Evolutionary conservation across 2,797 vertebrate species (phyloP).

Genomic region (Spinibarbus caldwelli): DNA sequence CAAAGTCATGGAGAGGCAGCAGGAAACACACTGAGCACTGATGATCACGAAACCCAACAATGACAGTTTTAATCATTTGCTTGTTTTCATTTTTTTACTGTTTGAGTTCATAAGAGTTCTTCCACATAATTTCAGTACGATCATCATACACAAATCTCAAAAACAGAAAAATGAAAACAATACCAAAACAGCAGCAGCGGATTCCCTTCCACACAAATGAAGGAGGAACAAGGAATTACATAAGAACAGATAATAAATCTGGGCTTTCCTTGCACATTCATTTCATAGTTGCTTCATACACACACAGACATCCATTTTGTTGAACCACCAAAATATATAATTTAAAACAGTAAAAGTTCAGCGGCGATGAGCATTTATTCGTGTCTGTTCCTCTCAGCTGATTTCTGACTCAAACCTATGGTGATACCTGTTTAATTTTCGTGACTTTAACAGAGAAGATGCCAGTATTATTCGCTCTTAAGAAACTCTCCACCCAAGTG

Average conservation of each 20-base stretch:
- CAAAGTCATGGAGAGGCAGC: neutral
- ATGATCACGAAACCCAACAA: neutral
- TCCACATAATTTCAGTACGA: neutral
- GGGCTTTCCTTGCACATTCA: neutral
- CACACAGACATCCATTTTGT: neutral
- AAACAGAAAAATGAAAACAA: neutral
- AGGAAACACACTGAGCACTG: neutral
- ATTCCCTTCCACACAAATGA: neutral
- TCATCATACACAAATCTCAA: neutral
- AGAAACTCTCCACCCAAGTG: neutral
- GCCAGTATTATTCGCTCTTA: neutral
- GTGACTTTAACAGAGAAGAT: slow-evolving; percentile 5
- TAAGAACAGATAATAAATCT: neutral
- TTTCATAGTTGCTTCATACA: neutral
- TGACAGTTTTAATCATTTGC: neutral
- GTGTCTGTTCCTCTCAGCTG: neutral
- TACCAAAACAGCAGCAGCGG: neutral
- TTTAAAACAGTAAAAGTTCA: slow-evolving; percentile 15
- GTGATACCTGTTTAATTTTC: neutral
- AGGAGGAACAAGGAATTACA: neutral
- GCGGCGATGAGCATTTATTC: neutral
- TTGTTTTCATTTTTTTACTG: neutral
- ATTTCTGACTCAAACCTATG: neutral
- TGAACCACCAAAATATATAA: slow-evolving; percentile 27
- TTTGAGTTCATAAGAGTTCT: no score